These are phyloP conservation scores for Aporophyla nigra DNA, from an alignment of 2,888 invertebrate genomes.

Conservation along the genomic window DNA sequence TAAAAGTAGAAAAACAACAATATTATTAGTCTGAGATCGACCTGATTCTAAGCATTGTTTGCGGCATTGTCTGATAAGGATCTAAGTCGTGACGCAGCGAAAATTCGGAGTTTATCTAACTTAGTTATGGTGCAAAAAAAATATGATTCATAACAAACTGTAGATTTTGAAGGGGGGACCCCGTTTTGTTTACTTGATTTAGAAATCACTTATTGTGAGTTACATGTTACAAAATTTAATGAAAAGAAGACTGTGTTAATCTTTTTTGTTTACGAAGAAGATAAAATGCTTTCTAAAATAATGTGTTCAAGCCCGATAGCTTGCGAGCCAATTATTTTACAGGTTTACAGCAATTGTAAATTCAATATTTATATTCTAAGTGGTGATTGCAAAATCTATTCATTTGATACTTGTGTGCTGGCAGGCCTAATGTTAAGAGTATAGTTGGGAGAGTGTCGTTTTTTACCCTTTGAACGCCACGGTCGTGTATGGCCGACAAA, in stretches of 20 bases:
- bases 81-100: conserved; percentile 33
- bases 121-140: conserved; percentile 23
- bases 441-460: neutral
- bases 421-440: neutral
- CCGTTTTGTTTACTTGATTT: neutral
- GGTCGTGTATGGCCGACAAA: too few species aligned
- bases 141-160: conserved; percentile 23
- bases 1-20: conserved; percentile 25
- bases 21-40: conserved; percentile 36
- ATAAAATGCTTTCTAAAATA: too few species aligned
- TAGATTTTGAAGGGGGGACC: neutral
- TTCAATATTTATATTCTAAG: neutral
- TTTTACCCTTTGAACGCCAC: too few species aligned
- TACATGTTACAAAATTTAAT: neutral
- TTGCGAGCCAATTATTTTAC: too few species aligned
- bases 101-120: conserved; percentile 15
- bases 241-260: neutral
- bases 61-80: conserved; percentile 17
- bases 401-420: neutral
- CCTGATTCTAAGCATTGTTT: conserved; percentile 44
- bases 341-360: neutral
- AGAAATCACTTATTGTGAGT: conserved; percentile 3
- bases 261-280: too few species aligned
- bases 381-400: neutral
- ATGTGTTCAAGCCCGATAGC: too few species aligned